Evolutionary conservation across 2,888 invertebrate genomes (phyloP).

Genomic region (Troilus luridus): DNA sequence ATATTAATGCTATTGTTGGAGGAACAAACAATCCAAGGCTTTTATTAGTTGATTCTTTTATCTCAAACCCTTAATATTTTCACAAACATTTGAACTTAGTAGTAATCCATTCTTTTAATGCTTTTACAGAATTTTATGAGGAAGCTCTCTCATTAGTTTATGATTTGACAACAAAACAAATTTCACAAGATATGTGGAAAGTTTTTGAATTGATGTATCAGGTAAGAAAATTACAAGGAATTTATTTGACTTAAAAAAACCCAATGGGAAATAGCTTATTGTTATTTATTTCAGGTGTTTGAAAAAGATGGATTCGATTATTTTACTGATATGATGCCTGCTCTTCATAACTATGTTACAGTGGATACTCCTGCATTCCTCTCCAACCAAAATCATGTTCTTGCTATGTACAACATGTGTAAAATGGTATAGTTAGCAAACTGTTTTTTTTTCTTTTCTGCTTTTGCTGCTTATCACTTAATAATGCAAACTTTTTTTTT

Average conservation of each 20-base stretch:
- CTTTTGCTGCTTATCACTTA: background rate
- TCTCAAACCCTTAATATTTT: too few relatives aligned
- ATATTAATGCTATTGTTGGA: too few relatives aligned
- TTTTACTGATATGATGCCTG: slow-evolving; percentile 99
- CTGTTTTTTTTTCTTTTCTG: background rate
- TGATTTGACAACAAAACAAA: slow-evolving; percentile 88
- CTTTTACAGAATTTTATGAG: slow-evolving; percentile 90
- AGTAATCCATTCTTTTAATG: background rate
- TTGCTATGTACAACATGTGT: slow-evolving; percentile 96
- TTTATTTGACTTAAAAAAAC: background rate
- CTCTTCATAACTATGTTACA: slow-evolving; percentile 96
- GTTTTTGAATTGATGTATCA: slow-evolving; percentile 89
- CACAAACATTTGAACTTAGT: too few relatives aligned
- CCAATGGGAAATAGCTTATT: too few relatives aligned
- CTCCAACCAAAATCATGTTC: slow-evolving; percentile 88
- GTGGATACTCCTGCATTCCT: slow-evolving; percentile 95
- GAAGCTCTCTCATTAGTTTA: slow-evolving; percentile 94
- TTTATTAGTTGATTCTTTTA: too few relatives aligned
- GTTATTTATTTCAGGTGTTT: slow-evolving; percentile 75
- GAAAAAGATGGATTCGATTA: slow-evolving; percentile 96
- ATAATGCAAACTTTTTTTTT: background rate
- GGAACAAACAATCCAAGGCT: too few relatives aligned
- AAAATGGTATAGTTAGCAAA: slow-evolving; percentile 76
- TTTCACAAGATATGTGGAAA: slow-evolving; percentile 97
- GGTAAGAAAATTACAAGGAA: slow-evolving; percentile 67